Evolutionary conservation across 2,797 vertebrate species (phyloP).

Genomic region (Lagodon rhomboides): DNA sequence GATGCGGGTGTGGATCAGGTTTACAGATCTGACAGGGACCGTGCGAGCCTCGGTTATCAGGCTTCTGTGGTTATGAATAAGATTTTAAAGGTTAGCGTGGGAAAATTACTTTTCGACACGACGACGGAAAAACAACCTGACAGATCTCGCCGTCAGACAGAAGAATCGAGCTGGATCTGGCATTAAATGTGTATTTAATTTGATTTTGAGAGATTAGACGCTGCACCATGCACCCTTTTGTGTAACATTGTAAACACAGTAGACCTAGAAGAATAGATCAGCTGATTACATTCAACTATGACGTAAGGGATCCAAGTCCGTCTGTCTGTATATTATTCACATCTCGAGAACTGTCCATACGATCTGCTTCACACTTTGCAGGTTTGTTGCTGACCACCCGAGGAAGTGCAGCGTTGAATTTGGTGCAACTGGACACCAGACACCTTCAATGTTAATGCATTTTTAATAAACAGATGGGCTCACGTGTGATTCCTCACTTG

Average conservation of each 20-base stretch:
- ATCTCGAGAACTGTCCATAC: too few relatives aligned
- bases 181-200: constrained; percentile 10
- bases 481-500: too few relatives aligned
- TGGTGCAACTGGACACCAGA: too few relatives aligned
- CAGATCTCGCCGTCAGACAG: background rate
- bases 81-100: constrained; percentile 7
- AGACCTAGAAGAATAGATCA: constrained; percentile 2
- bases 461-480: too few relatives aligned
- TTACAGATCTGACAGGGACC: constrained; percentile 43
- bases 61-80: constrained; percentile 26
- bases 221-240: background rate
- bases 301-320: too few relatives aligned
- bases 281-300: background rate
- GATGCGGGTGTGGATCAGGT: background rate
- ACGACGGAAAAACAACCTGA: background rate
- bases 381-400: too few relatives aligned
- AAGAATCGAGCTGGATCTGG: constrained; percentile 11
- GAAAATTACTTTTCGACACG: constrained; percentile 23
- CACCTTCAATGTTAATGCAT: too few relatives aligned
- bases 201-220: constrained; percentile 12
- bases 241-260: constrained; percentile 14
- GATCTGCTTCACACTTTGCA: too few relatives aligned
- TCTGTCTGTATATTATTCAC: too few relatives aligned
- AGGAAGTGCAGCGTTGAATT: too few relatives aligned
- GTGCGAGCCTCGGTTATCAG: constrained; percentile 30